These are phyloP conservation scores for Achlya flavicornis DNA, from an alignment of 2,888 invertebrate species.

Conservation along the genomic window DNA sequence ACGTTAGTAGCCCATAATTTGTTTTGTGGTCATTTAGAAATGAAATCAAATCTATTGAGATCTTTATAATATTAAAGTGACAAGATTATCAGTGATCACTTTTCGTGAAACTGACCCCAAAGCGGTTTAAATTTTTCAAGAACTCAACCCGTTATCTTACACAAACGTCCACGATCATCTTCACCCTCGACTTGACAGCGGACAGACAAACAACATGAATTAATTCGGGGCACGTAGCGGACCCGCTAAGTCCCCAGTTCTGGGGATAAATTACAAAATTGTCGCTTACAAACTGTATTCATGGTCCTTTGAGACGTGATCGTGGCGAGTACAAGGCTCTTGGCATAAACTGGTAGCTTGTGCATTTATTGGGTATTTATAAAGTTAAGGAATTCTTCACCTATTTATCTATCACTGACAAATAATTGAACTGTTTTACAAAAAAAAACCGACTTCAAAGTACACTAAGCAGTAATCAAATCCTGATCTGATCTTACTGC, in stretches of 20 bases:
- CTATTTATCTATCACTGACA: too few species aligned
- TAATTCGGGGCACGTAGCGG: constrained; percentile 11
- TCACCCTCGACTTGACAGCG: background rate
- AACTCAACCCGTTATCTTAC: background rate
- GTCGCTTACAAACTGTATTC: constrained; percentile 7
- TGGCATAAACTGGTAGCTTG: background rate
- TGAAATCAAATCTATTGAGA: too few species aligned
- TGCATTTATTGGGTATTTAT: background rate
- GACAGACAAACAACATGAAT: constrained; percentile 7
- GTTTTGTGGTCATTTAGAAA: too few species aligned
- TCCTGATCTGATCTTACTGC: too few species aligned
- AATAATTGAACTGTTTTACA: too few species aligned
- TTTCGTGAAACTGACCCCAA: background rate
- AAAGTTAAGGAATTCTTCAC: too few species aligned
- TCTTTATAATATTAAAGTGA: too few species aligned
- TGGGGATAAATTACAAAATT: constrained; percentile 7
- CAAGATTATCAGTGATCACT: too few species aligned
- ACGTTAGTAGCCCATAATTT: too few species aligned
- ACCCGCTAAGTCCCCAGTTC: background rate
- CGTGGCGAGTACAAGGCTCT: background rate
- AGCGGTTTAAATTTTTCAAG: background rate
- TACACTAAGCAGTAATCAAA: too few species aligned
- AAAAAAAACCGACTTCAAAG: too few species aligned
- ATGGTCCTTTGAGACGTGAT: background rate
- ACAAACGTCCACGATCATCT: background rate